Evolutionary conservation across 2,797 vertebrate species (phyloP), one percentile per base, ranked within the genome.

Genomic region (Gallinago stenura): DNA sequence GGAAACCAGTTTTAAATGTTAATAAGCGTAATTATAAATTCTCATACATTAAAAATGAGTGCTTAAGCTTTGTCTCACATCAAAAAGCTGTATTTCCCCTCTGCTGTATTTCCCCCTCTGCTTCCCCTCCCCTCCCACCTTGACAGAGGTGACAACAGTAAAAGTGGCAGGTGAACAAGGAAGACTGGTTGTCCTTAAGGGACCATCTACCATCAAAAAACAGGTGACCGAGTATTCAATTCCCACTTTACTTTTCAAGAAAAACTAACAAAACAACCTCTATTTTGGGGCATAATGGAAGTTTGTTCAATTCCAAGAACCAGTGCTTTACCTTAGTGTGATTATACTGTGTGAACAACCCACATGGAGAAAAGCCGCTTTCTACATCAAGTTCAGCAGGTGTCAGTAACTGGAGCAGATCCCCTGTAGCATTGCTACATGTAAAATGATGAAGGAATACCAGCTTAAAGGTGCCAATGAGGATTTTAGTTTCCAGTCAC

Each of bases 181-280:
- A 78, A 54, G 35, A 30, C 6, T 0, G 1, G n/a, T 26, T 57
- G 15, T 11, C 37, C 31, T 21, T n/a, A 54, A 2, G 5, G 20
- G 31, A 30, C 26, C 6, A 65, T 11, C n/a, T 31, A 45, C 10
- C 37, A 70, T 12, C 43, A 82, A 65, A 60, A 41, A 9, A 0
- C 16, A 43, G 8, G 21, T 48, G 28, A 60, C n/a, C 6, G 7
- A 69, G 9, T 15, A 53, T 66, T 56, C n/a, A 30, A 43, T 71
- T 80, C 15, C n/a, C 43, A 28, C 13, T n/a, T 70, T 22, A 30
- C 45, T 53, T 30, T 83, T 22, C 21, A 3, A 31, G 57, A 69
- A 60, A 53, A 7, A 57, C 50, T 30, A 51, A 28, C 25, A 53
- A 53, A 53, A 53, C 22, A 37, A 1, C 12, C 7, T n/a, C 58